Percentiles rank a stretch among this genome's conserved stretches.
Evolutionary conservation across 2,113 vertebrate genomes (phyloP).

Genomic region (Alligator mississippiensis): DNA sequence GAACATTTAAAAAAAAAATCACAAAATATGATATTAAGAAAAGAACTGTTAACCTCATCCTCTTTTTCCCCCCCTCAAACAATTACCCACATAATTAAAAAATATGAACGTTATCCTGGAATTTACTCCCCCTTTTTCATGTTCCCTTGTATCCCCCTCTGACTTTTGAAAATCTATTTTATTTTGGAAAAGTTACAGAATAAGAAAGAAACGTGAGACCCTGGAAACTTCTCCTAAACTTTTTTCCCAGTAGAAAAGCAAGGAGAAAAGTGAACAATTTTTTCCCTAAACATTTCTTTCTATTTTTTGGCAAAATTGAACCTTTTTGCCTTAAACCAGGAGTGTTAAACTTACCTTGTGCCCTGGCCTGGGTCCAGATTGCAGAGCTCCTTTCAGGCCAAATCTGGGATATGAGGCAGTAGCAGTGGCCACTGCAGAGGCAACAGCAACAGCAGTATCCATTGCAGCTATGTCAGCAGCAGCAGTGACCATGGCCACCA

Average conservation of each 20-base stretch:
- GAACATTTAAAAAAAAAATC: conserved; percentile 26
- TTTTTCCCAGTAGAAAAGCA: not conserved
- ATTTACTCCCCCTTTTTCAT: not conserved
- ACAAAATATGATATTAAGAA: conserved; percentile 3
- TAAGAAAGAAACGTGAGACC: not conserved
- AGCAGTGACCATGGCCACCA: too few species aligned
- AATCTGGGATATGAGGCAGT: too few species aligned
- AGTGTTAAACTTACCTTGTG: too few species aligned
- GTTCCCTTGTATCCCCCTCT: not conserved
- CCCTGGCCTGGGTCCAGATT: too few species aligned
- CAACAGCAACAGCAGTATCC: too few species aligned
- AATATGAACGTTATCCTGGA: not conserved
- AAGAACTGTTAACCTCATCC: conserved; percentile 27
- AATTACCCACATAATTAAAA: conserved; percentile 33
- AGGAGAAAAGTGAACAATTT: not conserved
- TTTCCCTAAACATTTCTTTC: not conserved
- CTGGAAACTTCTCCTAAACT: not conserved
- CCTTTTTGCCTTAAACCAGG: too few species aligned
- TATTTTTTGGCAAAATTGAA: not conserved
- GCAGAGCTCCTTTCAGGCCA: too few species aligned
- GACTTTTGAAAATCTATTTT: not conserved
- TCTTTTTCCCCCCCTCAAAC: conserved; percentile 20
- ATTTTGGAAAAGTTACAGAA: not conserved
- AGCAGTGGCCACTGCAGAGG: too few species aligned
- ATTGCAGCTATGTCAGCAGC: too few species aligned